Evolutionary conservation across 1,140 invertebrate genomes (phyloP).

Genomic region (Neodiprion pinetum): DNA sequence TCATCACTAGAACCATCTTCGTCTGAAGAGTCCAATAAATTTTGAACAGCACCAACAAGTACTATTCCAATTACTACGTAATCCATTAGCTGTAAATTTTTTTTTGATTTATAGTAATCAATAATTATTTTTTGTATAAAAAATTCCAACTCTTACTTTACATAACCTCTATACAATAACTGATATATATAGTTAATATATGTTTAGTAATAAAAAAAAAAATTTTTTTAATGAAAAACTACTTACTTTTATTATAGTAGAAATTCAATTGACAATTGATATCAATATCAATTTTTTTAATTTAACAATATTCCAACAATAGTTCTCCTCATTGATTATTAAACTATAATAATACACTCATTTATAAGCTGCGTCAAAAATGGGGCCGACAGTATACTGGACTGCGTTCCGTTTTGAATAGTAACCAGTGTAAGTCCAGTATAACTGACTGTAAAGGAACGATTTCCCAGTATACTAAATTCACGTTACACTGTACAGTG

Average conservation of each 20-base stretch:
- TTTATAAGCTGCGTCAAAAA: constrained; percentile 1
- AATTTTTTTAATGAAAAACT: background rate
- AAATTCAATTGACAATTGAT: background rate
- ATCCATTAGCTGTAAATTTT: constrained; percentile 10
- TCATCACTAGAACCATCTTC: constrained; percentile 12
- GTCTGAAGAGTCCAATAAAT: constrained; percentile 1
- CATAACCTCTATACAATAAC: constrained; percentile 8
- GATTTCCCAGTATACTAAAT: background rate
- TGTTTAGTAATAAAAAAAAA: background rate
- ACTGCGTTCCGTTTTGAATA: constrained; percentile 14
- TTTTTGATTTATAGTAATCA: background rate
- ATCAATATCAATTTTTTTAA: too few species aligned
- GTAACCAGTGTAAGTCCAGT: background rate
- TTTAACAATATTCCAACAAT: too few species aligned
- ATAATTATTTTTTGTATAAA: background rate
- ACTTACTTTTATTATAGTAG: constrained; percentile 10
- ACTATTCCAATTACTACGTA: constrained; percentile 8
- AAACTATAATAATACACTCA: too few species aligned
- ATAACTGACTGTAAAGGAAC: constrained; percentile 11
- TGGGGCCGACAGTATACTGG: background rate
- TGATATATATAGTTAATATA: background rate
- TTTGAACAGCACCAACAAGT: constrained; percentile 10
- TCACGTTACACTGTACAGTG: too few species aligned
- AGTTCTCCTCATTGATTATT: too few species aligned
- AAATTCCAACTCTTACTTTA: background rate